Conservation (phyloP, 2,797 vertebrate genomes). For the Coccyzus lansbergi region DNA sequence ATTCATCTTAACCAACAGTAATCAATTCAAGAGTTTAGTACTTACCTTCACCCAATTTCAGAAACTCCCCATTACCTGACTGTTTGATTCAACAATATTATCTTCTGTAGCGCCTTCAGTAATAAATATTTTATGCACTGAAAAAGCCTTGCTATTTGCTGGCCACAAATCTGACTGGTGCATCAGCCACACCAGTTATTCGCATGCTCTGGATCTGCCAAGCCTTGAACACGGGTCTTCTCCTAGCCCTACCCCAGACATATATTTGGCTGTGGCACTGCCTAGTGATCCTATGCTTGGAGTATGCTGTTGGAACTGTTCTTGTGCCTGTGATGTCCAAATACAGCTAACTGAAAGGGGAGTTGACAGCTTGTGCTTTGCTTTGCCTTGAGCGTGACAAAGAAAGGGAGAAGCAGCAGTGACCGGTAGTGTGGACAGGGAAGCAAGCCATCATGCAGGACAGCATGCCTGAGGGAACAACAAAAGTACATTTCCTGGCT, state of each 20-base stretch:
- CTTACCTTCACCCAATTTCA: neutral
- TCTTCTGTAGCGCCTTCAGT: neutral
- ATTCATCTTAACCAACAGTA: conserved; percentile 15
- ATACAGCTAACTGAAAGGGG: neutral
- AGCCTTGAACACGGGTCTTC: neutral
- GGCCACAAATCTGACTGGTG: neutral
- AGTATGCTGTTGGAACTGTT: neutral
- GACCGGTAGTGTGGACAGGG: fast-evolving
- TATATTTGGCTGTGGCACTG: neutral
- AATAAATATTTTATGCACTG: neutral
- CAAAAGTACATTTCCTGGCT: neutral
- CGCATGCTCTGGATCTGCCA: neutral
- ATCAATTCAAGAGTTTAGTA: neutral
- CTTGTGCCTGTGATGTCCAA: neutral
- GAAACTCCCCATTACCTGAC: neutral
- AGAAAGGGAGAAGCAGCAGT: neutral
- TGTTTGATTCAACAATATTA: neutral
- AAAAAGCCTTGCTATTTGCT: neutral
- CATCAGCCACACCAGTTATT: neutral
- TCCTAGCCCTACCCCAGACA: neutral
- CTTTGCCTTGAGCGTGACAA: neutral
- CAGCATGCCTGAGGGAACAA: fast-evolving
- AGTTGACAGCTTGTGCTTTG: neutral
- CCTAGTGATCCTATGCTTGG: neutral
- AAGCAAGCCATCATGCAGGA: neutral